These are phyloP conservation scores for Phoebastria nigripes DNA, from an alignment of 2,797 vertebrate genomes.

Conservation along the genomic window DNA sequence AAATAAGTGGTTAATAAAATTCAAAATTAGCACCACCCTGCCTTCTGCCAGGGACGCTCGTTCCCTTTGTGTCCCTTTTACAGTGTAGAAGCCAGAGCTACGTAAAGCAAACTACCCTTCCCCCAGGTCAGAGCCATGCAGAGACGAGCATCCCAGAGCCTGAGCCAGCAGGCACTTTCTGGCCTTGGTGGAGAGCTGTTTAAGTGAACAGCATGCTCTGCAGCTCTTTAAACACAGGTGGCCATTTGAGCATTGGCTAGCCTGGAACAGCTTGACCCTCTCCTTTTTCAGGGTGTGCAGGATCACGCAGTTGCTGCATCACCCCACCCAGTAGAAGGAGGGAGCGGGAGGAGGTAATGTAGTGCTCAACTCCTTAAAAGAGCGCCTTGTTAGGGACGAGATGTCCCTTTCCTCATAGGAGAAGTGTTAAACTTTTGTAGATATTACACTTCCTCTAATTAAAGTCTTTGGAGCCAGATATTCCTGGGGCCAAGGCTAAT, in stretches of 20 bases:
- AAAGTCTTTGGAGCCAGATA: constrained; percentile 62
- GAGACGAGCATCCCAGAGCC: background rate
- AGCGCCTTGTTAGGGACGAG: background rate
- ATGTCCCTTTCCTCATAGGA: background rate
- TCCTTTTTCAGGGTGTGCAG: background rate
- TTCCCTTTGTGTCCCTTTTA: background rate
- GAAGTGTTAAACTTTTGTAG: constrained; percentile 39
- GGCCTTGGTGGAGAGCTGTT: background rate
- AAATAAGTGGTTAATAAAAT: background rate
- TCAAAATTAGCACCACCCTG: background rate
- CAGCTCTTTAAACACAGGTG: background rate
- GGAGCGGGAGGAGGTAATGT: background rate
- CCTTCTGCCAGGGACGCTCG: background rate
- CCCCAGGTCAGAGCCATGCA: background rate
- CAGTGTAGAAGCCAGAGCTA: background rate
- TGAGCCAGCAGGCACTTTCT: rapidly evolving
- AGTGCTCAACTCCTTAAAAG: background rate
- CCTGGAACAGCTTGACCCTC: rapidly evolving
- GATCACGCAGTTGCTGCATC: rapidly evolving
- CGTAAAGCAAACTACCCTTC: rapidly evolving
- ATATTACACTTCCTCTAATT: constrained; percentile 69
- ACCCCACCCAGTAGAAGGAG: background rate
- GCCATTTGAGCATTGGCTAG: background rate
- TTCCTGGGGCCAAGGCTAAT: constrained; percentile 65
- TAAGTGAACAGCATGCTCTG: rapidly evolving